Evolutionary conservation across 2,113 vertebrate genomes (phyloP), one percentile per base, ranked within the genome.

Genomic region (Zosterops pallidus): DNA sequence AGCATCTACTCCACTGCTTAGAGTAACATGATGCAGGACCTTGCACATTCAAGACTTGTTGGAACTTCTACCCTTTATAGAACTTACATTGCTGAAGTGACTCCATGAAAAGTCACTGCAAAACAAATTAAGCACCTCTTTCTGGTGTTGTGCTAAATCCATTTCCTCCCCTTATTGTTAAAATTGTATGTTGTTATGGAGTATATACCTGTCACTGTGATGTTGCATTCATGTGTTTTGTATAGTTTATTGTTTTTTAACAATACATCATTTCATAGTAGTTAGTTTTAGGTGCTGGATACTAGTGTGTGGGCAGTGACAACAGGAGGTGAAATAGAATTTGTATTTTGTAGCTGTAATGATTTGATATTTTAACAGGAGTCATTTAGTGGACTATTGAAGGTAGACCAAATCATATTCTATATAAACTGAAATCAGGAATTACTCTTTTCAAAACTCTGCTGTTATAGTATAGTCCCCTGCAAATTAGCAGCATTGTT

Each of bases 51-150:
- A 35, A n/a, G 41, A 25, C 15, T 35, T 1, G 0, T 7, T 71
- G 62, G 19, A 31, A 68, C 4, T 79, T 85, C 39, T 69, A 31
- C 2, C 23, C 5, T 8, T 37, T 60, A 10, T 0, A 71, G 14
- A 81, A 31, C 13, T 31, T 0, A 0, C 0, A 0, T 31, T 50
- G 39, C 35, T 83, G 16, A 92, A 84, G 23, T 55, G 16, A 78
- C 26, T 81, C 24, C 14, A 24, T 42, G 35, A 63, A 35, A 44
- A 37, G 16, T 11, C 37, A 41, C 50, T 41, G 4, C 35, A 50
- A 55, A 89, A 71, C 2, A 1, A 56, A 63, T 55, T 31, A 57
- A 57, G 14, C 5, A 2, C 8, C 12, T 53, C 2, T 68, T 71
- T 75, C 21, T 71, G 52, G 4, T 64, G 14, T 70, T 74, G 22